These are phyloP conservation scores for Elephas maximus DNA, from an alignment of 2,113 vertebrate species.

Conservation along the genomic window DNA sequence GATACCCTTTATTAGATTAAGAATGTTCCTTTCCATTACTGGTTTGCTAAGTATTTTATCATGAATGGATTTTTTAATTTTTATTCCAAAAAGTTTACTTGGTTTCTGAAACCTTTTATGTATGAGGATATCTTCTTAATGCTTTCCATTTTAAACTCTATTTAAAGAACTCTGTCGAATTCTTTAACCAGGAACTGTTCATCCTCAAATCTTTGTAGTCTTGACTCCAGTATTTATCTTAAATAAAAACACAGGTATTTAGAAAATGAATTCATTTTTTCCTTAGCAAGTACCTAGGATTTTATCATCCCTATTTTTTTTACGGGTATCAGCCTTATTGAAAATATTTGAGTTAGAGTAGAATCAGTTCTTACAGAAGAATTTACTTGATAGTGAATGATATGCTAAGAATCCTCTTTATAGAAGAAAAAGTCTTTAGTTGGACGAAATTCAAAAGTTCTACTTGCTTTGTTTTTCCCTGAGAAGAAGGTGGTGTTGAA, in stretches of 20 bases:
- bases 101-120: slow-evolving; percentile 3
- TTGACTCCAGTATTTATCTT: slow-evolving; percentile 29
- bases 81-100: neutral
- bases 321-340: neutral
- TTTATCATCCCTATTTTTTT: neutral
- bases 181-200: neutral
- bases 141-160: slow-evolving; percentile 27
- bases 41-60: neutral
- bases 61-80: neutral
- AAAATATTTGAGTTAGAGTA: neutral
- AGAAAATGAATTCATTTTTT: neutral
- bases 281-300: neutral
- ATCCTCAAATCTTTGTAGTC: neutral
- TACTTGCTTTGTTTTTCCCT: neutral
- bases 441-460: neutral
- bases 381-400: neutral
- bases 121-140: slow-evolving; percentile 3
- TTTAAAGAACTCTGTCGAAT: slow-evolving; percentile 5
- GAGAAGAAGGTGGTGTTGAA: neutral
- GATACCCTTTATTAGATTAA: neutral
- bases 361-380: slow-evolving; percentile 42
- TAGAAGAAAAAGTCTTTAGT: neutral
- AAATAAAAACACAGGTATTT: neutral
- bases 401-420: neutral
- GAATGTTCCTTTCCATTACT: neutral